phyloP scores from a whole-genome alignment of 1,140 invertebrate species.

The Eurosta solidaginis region DNA sequence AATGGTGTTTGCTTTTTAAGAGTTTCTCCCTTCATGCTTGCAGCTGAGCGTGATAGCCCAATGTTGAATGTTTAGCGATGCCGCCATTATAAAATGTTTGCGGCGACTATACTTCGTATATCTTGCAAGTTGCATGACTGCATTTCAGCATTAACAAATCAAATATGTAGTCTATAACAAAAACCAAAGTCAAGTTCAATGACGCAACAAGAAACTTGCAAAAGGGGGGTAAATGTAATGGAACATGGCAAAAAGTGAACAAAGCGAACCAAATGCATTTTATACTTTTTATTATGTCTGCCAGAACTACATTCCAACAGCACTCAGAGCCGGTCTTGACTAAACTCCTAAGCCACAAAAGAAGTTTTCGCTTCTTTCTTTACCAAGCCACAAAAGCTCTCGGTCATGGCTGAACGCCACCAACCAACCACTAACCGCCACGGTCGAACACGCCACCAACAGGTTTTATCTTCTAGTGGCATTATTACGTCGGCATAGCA shows the following conservation, averaged over 20 bases:
- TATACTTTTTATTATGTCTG: neutral
- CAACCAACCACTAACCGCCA: neutral
- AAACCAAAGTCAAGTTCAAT: conserved; percentile 10
- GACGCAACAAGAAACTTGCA: too few species aligned
- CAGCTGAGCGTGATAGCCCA: neutral
- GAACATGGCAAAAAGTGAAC: neutral
- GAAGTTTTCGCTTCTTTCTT: neutral
- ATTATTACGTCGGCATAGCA: neutral
- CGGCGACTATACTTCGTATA: neutral
- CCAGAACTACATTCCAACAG: neutral
- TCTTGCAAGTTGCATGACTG: neutral
- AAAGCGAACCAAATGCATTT: neutral
- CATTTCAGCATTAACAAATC: conserved; percentile 1
- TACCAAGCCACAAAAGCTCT: neutral
- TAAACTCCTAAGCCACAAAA: neutral
- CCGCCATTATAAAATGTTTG: neutral
- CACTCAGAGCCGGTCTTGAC: neutral
- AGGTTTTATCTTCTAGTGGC: neutral
- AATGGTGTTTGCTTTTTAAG: neutral
- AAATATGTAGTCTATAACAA: conserved; percentile 2
- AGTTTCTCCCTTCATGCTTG: neutral
- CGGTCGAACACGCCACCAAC: neutral
- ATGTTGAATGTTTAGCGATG: neutral
- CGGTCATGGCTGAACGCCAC: neutral
- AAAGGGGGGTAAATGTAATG: neutral